phyloP scores from a whole-genome alignment of 2,797 vertebrate species.

The Sphenodon punctatus region DNA sequence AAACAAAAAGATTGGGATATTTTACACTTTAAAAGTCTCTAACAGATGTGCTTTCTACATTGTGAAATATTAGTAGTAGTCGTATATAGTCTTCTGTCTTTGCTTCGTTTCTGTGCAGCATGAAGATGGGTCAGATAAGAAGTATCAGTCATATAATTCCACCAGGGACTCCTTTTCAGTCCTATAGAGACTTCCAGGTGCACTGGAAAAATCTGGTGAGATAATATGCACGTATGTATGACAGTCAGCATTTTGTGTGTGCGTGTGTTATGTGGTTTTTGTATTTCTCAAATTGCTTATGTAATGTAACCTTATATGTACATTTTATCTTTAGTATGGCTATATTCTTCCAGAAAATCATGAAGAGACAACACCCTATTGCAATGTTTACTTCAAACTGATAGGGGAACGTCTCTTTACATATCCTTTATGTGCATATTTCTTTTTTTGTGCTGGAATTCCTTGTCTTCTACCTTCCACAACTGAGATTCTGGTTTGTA shows the following conservation, averaged over 20 bases:
- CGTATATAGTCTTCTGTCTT: not conserved
- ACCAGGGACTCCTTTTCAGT: constrained; percentile 82
- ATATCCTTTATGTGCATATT: constrained; percentile 77
- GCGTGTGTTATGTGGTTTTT: not conserved
- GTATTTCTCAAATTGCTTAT: not conserved
- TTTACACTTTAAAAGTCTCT: not conserved
- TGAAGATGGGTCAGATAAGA: constrained; percentile 92
- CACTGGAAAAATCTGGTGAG: constrained; percentile 88
- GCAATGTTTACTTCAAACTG: constrained; percentile 86
- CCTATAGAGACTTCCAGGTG: constrained; percentile 82
- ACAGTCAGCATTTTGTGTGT: no score
- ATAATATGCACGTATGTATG: no score
- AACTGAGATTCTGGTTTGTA: not conserved
- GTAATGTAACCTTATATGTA: not conserved
- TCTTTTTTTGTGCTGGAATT: not conserved
- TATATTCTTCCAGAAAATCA: constrained; percentile 83
- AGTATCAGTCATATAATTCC: constrained; percentile 81
- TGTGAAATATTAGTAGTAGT: not conserved
- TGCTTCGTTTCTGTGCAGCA: constrained; percentile 71
- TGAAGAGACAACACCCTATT: constrained; percentile 77
- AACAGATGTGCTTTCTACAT: not conserved
- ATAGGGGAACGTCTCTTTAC: constrained; percentile 85
- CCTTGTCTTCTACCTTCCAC: not conserved
- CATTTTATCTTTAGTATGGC: constrained; percentile 82
- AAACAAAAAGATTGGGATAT: not conserved